Evolutionary conservation across 2,797 vertebrate genomes (phyloP), one percentile per base, ranked within the genome.

Genomic region (Platyrinchus mystaceus): DNA sequence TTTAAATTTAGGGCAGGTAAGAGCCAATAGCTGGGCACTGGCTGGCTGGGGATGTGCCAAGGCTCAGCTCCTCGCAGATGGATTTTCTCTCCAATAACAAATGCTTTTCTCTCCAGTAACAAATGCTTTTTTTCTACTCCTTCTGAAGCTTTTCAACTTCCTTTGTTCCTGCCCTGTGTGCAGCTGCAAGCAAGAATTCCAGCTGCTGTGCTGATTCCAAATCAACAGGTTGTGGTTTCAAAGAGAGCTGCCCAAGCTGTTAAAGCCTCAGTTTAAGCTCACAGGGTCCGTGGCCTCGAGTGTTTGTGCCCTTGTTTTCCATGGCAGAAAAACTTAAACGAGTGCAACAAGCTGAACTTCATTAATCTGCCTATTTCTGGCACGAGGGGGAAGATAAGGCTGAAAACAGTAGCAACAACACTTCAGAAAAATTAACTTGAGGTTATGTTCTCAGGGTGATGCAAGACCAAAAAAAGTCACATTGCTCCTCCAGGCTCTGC

Each of bases 1-100:
- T 68, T 96, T 94, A 97, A 97, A 97, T 62, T 95, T 36, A 95
- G 87, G 75, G 81, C 76, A 97, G 94, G 93, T 97, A 92, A 80
- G 18, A 68, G 92, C 95, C 81, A 95, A 91, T 20, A 52, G 87
- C 1, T 15, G 76, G 66, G 90, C 89, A 90, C 67, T 66, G 47
- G 58, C 67, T 66, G 47, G 62, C 67, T 27, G 69, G 77, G 92
- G 89, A 96, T 95, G 91, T 39, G 82, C 89, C 88, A 71, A 73
- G 71, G 58, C 73, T 69, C 13, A 21, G 92, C 74, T 53, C 28
- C 75, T 59, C 9, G 49, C 93, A 96, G 93, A 95, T 94, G 92
- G 77, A 70, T 93, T 93, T 82, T 89, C 95, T 91, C 93, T 88
- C 87, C 39, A 78, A 55, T 34, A 89, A 96, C 94, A 96, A 96